A percentile compares a stretch with the other conserved stretches of the same genome.
Evolutionary conservation across 1,140 invertebrate species (phyloP).

Genomic region (Drosophila arawakana): DNA sequence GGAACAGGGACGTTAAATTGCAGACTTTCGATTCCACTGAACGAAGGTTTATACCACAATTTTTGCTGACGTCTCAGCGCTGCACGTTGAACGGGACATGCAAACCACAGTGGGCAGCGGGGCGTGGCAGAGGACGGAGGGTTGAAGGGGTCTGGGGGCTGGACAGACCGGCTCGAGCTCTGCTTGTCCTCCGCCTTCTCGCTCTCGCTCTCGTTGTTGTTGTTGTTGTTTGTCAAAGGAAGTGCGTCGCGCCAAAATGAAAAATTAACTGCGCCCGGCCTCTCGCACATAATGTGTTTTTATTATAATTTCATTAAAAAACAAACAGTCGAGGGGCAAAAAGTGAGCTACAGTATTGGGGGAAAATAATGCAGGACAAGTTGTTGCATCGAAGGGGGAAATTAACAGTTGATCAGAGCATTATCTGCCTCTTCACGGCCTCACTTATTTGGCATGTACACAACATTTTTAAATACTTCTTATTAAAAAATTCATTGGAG

Average conservation of each 20-base stretch:
- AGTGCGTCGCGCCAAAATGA: conserved; percentile 79
- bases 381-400: neutral
- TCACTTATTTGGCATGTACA: neutral
- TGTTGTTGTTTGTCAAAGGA: conserved; percentile 60
- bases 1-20: neutral
- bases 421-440: too few species aligned
- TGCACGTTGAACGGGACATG: conserved; percentile 10
- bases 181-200: neutral
- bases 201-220: conserved; percentile 19
- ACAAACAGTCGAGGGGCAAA: conserved; percentile 1
- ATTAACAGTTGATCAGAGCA: neutral
- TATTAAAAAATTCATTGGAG: too few species aligned
- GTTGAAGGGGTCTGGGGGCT: conserved; percentile 11
- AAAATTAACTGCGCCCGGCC: conserved; percentile 72
- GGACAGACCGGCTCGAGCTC: conserved; percentile 25
- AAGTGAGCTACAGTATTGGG: neutral
- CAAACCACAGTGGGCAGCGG: conserved; percentile 5
- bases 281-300: conserved; percentile 55
- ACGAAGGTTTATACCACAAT: conserved; percentile 27
- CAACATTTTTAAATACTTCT: too few species aligned
- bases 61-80: conserved; percentile 21
- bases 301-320: conserved; percentile 69
- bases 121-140: neutral
- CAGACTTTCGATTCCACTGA: neutral
- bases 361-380: neutral